Base-by-base conservation (phyloP, 2,113 vertebrate genomes). In the Oncorhynchus kisutch region DNA sequence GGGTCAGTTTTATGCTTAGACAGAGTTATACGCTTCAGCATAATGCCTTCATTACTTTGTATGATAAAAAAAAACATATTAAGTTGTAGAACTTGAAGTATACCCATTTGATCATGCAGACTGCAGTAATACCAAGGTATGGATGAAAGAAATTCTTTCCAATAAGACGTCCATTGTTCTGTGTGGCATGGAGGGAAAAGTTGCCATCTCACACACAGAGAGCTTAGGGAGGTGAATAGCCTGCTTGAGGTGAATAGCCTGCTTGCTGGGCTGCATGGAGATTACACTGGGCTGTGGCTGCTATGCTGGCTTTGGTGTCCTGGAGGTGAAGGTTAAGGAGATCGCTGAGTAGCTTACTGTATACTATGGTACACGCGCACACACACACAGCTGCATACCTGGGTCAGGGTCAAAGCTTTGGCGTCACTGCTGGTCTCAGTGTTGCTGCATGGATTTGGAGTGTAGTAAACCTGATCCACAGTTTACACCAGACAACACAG, bases 91-190 rank as follows among this genome's bases (percentile, higher is more conserved):
- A 65, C 13, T 18, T 39, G 12, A 34, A 31, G 31, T 71, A 72
- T 72, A 24, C 60, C 45, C 70, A 68, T 81, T 57, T 71, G 74
- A 72, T 82, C 62, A 39, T n/a, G 76, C 24, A 70, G 45, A 68
- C 67, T 18, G 29, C 34, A 77, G 22, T 49, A 72, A 16, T 59
- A 74, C 72, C 45, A 64, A 72, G 51, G 60, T 82, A 80, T 76
- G 69, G 54, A 74, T 80, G 76, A 72, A 85, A 81, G 77, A 85
- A 70, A 84, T 85, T 72, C 51, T 14, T 67, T 60, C 67, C 49
- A 87, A 81, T 87, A 87, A 87, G 78, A 84, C 78, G 62, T 79
- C 76, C 70, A 84, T 86, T 90, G 83, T 89, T 88, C 78, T 62
- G 45, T 51, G 74, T 75, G 74, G 82, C 59, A 1, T 75, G 79